Conservation (phyloP, 2,888 invertebrate species). For the Hydrotaea cyrtoneurina region DNA sequence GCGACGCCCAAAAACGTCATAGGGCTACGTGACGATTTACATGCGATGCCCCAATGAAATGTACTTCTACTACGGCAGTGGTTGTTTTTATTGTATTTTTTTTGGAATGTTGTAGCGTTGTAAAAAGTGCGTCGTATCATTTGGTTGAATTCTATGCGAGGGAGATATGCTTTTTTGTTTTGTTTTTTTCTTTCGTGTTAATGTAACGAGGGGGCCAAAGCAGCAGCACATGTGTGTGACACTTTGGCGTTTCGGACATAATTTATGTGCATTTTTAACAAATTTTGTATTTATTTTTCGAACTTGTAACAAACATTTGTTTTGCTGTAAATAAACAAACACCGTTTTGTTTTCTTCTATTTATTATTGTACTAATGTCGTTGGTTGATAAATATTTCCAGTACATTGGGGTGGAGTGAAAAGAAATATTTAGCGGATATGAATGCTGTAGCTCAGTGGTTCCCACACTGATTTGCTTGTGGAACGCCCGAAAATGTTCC, state of each 20-base stretch:
- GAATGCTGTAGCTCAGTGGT: too few relatives aligned
- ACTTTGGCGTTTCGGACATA: background rate
- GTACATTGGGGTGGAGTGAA: too few relatives aligned
- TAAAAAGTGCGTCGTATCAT: background rate
- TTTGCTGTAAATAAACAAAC: background rate
- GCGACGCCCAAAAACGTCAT: background rate
- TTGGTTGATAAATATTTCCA: background rate
- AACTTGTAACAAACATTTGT: background rate
- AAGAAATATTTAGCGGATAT: too few relatives aligned
- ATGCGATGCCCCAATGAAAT: conserved; percentile 26
- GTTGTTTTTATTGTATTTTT: background rate
- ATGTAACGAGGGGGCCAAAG: background rate
- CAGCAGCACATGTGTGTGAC: conserved; percentile 6
- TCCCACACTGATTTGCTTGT: too few relatives aligned
- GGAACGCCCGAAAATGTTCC: too few relatives aligned
- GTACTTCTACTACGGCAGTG: background rate
- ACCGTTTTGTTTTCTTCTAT: background rate
- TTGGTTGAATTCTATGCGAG: background rate
- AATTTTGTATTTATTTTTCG: too few relatives aligned
- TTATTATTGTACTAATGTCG: background rate
- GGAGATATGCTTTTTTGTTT: background rate
- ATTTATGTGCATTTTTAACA: background rate
- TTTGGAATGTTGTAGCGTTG: background rate
- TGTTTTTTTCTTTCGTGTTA: background rate
- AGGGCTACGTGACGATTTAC: conserved; percentile 48